Base-by-base conservation (phyloP, 2,113 vertebrate genomes). In the Nerophis ophidion region DNA sequence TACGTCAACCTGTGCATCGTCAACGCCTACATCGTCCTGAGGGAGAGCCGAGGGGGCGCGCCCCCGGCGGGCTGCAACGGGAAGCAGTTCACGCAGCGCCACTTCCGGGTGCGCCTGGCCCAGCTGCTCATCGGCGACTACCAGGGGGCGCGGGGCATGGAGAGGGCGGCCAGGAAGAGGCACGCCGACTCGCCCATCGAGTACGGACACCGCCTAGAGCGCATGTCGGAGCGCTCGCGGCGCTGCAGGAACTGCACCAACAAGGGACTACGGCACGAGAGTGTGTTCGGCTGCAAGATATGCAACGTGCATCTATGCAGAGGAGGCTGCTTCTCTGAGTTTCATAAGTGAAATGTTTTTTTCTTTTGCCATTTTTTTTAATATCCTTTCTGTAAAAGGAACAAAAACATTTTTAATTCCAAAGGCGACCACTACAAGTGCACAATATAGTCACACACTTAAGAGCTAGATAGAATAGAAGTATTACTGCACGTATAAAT, bases 51-150 rank as follows among this genome's bases (percentile, higher is more conserved):
- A 17, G 82, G 85, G 8, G 90, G 88, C 0, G 13, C 75, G 2
- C 84, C 90, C 0, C 90, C 89, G 1, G 70, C 88, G 0, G 89
- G 89, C 60, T 90, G 89, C 72, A 89, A 82, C 6, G 89, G 89
- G 7, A 91, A 92, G 65, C 89, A 91, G 79, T 91, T 91, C 84
- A 90, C 88, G 5, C 91, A 91, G 73, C 87, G 89, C 1, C 90
- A 92, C 75, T 92, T 91, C 82, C 88, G 91, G 0, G 86, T 91
- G 53, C 88, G 90, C 6, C 76, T 92, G 70, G 90, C 90, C 0
- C 90, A 91, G 84, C 91, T 91, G 84, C 84, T 92, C 66, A 91
- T 91, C 16, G 91, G 90, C 59, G 91, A 91, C 86, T 91, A 91
- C 74, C 89, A 91, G 35, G 89, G 90, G 47, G 88, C 89, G 0